A percentile compares a stretch with the other conserved stretches of the same genome.
These are phyloP conservation scores for Galaxea fascicularis DNA, from an alignment of 92 coral and sea anemone species.

Conservation along the genomic window DNA sequence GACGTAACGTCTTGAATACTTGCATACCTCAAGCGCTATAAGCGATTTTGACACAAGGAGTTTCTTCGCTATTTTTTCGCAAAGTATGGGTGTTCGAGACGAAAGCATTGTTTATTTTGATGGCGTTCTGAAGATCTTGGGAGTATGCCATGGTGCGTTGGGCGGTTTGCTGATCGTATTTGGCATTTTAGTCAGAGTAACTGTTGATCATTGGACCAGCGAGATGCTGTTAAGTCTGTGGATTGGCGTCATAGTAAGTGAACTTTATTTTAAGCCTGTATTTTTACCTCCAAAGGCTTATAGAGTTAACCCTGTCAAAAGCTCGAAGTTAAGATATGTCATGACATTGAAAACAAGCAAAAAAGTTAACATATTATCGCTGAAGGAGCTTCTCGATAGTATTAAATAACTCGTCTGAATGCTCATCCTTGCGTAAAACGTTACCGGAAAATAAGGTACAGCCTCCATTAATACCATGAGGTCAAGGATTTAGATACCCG, in stretches of 20 bases:
- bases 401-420: no score
- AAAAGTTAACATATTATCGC: no score
- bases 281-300: no score
- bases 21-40: neutral
- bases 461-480: no score
- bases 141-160: slow-evolving; percentile 52
- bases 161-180: slow-evolving; percentile 64
- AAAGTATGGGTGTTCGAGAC: slow-evolving; percentile 21
- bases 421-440: no score
- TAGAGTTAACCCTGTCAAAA: no score
- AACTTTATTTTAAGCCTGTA: neutral
- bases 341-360: no score
- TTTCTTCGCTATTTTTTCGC: no score
- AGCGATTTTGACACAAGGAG: neutral
- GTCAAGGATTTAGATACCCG: no score
- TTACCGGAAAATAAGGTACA: no score
- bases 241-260: slow-evolving; percentile 72
- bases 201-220: slow-evolving; percentile 74
- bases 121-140: slow-evolving; percentile 55
- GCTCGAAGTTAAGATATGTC: no score
- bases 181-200: slow-evolving; percentile 61
- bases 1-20: neutral
- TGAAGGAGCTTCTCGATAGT: no score
- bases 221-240: slow-evolving; percentile 63
- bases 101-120: slow-evolving; percentile 31